These are phyloP conservation scores for Orchesella flavescens DNA, from an alignment of 2,888 invertebrate species.

Conservation along the genomic window DNA sequence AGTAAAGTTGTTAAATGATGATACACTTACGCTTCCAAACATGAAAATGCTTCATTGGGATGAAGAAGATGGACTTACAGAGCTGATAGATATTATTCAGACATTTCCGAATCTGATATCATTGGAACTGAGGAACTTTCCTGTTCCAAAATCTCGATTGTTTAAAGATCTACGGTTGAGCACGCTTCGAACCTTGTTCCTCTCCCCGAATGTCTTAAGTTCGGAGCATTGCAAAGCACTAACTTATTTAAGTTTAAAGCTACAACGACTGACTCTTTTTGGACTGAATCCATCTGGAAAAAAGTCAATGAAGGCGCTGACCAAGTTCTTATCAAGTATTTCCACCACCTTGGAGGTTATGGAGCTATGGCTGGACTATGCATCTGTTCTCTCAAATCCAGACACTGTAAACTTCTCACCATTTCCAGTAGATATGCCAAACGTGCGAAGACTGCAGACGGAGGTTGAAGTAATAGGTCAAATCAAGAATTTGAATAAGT, in stretches of 20 bases:
- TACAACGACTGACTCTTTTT: slow-evolving; percentile 50
- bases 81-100: slow-evolving; percentile 48
- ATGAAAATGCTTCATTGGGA: slow-evolving; percentile 63
- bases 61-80: slow-evolving; percentile 37
- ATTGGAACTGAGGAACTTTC: slow-evolving; percentile 41
- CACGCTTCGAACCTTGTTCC: slow-evolving; percentile 36
- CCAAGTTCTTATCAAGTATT: slow-evolving; percentile 39
- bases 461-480: slow-evolving; percentile 46
- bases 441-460: slow-evolving; percentile 42
- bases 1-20: slow-evolving; percentile 30
- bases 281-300: slow-evolving; percentile 46
- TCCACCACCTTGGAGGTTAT: slow-evolving; percentile 43
- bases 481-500: slow-evolving; percentile 28
- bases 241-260: slow-evolving; percentile 33
- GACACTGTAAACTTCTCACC: not conserved
- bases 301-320: slow-evolving; percentile 35
- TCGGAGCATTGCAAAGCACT: slow-evolving; percentile 54
- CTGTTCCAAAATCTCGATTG: slow-evolving; percentile 22
- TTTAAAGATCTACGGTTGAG: slow-evolving; percentile 23
- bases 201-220: slow-evolving; percentile 48
- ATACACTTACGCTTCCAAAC: slow-evolving; percentile 23
- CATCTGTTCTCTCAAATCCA: not conserved
- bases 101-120: slow-evolving; percentile 56
- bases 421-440: slow-evolving; percentile 32
- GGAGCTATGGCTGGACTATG: slow-evolving; percentile 57